Evolutionary conservation across 2,113 vertebrate genomes (phyloP).

Genomic region (Noctilio leporinus): DNA sequence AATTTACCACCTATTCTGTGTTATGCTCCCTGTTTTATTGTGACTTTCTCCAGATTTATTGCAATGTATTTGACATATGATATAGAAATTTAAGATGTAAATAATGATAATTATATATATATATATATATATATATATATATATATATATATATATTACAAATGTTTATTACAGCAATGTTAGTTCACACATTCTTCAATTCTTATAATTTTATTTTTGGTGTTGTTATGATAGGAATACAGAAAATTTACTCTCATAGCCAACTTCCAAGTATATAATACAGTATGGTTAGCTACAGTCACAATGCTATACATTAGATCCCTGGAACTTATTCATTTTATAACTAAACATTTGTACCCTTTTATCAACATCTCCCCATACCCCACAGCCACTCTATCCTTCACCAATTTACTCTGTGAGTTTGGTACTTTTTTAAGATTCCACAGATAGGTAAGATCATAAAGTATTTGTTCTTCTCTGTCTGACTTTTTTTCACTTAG

Average conservation of each 20-base stretch:
- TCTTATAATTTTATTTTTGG: not conserved
- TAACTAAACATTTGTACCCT: not conserved
- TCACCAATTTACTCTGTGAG: not conserved
- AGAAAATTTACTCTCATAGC: not conserved
- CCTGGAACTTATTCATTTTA: not conserved
- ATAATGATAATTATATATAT: not conserved
- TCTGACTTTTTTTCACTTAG: not conserved
- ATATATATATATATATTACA: not conserved
- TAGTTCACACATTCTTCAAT: not conserved
- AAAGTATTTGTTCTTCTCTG: not conserved
- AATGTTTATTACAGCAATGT: not conserved
- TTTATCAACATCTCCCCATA: not conserved
- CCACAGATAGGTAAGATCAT: not conserved
- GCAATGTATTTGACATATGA: not conserved
- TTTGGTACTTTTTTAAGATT: not conserved
- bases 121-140: too few species aligned
- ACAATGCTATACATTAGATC: not conserved
- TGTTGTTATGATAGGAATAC: not conserved
- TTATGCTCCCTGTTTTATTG: not conserved
- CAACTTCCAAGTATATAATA: not conserved
- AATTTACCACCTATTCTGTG: not conserved
- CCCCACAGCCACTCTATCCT: not conserved
- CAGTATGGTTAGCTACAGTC: not conserved
- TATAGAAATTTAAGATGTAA: not conserved
- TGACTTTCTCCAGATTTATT: not conserved